A percentile compares a stretch with the other conserved stretches of the same genome.
phyloP scores from a whole-genome alignment of 2,113 vertebrate genomes.

The Potamarius usumacintae region DNA sequence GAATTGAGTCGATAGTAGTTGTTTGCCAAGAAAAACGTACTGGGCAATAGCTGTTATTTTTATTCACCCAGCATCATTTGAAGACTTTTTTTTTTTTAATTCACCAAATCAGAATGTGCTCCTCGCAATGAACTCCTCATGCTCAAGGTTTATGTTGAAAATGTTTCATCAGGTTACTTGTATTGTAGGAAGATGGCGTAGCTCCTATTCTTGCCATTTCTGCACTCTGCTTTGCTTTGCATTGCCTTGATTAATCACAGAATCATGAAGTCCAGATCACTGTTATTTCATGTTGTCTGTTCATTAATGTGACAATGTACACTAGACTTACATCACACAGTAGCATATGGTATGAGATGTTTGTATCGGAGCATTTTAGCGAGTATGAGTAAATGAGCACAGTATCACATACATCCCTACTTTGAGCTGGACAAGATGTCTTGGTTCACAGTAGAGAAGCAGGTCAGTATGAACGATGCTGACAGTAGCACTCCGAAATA shows the following conservation, averaged over 20 bases:
- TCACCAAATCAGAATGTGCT: not conserved
- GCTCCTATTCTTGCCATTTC: not conserved
- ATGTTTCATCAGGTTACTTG: not conserved
- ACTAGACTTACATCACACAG: not conserved
- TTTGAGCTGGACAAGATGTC: conserved; percentile 18
- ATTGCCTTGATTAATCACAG: not conserved
- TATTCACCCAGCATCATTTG: not conserved
- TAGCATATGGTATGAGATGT: not conserved
- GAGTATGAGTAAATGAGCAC: not conserved
- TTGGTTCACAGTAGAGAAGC: conserved; percentile 38
- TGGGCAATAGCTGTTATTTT: not conserved
- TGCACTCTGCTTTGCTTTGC: not conserved
- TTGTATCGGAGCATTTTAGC: not conserved
- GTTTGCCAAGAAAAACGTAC: not conserved
- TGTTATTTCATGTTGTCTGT: not conserved
- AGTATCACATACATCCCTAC: not conserved
- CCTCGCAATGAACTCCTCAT: not conserved
- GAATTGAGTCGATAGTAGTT: not conserved
- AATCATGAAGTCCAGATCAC: not conserved
- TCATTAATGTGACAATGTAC: not conserved
- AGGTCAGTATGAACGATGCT: conserved; percentile 44
- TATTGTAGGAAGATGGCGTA: not conserved
- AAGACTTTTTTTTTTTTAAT: not conserved
- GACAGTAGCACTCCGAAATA: conserved; percentile 44
- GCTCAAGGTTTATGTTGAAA: not conserved